Percentiles rank a stretch among this genome's conserved stretches.
Conservation (phyloP, 2,888 invertebrate genomes). For the Pollenia angustigena region DNA sequence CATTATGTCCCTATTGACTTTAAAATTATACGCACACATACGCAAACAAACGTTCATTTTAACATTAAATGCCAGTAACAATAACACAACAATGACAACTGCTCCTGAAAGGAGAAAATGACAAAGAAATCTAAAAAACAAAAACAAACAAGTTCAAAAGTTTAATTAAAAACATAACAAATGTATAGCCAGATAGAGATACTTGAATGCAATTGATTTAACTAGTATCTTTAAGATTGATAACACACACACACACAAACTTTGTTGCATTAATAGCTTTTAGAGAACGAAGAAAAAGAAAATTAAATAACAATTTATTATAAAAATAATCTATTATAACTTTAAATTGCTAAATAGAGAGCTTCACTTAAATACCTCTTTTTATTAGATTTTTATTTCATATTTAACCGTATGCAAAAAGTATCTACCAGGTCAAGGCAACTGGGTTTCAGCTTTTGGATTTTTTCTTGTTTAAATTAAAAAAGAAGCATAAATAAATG, state of each 20-base stretch:
- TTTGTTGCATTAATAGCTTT: not conserved
- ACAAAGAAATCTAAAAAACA: conserved; percentile 4
- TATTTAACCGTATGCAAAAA: not conserved
- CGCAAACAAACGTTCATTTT: not conserved
- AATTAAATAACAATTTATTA: not conserved
- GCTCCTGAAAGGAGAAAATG: not conserved
- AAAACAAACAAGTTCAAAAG: not conserved
- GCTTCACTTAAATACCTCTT: not conserved
- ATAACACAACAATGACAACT: conserved; percentile 15
- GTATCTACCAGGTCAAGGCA: conserved; percentile 32
- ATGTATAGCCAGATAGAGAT: not conserved
- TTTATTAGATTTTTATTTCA: not conserved
- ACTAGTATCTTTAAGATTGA: no score
- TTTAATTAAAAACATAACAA: conserved; percentile 18
- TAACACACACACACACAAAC: not conserved
- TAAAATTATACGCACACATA: not conserved
- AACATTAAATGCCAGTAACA: not conserved
- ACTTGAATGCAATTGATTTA: not conserved
- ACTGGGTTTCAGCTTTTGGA: not conserved
- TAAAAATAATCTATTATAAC: not conserved
- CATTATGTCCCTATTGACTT: conserved; percentile 24
- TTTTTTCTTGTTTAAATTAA: not conserved
- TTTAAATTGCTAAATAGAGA: not conserved
- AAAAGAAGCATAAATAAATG: conserved; percentile 3
- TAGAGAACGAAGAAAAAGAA: not conserved